A percentile compares a stretch with the other conserved stretches of the same genome.
phyloP scores from a whole-genome alignment of 37 sponge, comb jelly and placozoan genomes.

The Amphimedon queenslandica region DNA sequence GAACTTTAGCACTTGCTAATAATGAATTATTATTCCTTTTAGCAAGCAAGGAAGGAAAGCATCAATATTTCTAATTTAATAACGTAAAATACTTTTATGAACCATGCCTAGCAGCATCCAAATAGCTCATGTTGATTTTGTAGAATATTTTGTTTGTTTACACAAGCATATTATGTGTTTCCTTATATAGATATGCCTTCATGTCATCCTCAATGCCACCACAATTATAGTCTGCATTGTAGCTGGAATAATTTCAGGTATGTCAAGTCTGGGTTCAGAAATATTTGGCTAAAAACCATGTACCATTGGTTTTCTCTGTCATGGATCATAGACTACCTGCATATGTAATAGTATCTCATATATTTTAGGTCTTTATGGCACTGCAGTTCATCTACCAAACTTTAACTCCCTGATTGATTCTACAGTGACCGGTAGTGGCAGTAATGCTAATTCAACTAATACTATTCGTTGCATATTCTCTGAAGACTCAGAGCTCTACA shows the following conservation, averaged over 20 bases:
- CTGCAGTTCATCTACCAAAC: slow-evolving; percentile 19
- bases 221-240: slow-evolving; percentile 39
- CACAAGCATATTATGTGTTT: neutral
- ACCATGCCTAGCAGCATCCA: too few species aligned
- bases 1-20: too few species aligned
- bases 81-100: too few species aligned
- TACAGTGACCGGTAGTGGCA: neutral
- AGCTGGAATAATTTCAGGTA: slow-evolving; percentile 28
- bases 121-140: too few species aligned
- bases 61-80: too few species aligned
- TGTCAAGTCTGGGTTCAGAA: neutral
- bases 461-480: slow-evolving; percentile 33
- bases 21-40: too few species aligned
- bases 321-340: too few species aligned
- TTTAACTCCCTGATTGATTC: neutral
- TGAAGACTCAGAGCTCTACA: slow-evolving; percentile 22
- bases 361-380: slow-evolving; percentile 51
- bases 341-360: too few species aligned
- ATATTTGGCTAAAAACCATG: neutral
- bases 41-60: too few species aligned
- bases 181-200: slow-evolving; percentile 27
- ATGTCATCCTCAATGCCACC: slow-evolving; percentile 33
- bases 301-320: neutral
- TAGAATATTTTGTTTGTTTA: too few species aligned
- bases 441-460: neutral